Conservation (phyloP, 37 sponge, comb jelly and placozoan genomes). For the Oopsacas minuta region DNA sequence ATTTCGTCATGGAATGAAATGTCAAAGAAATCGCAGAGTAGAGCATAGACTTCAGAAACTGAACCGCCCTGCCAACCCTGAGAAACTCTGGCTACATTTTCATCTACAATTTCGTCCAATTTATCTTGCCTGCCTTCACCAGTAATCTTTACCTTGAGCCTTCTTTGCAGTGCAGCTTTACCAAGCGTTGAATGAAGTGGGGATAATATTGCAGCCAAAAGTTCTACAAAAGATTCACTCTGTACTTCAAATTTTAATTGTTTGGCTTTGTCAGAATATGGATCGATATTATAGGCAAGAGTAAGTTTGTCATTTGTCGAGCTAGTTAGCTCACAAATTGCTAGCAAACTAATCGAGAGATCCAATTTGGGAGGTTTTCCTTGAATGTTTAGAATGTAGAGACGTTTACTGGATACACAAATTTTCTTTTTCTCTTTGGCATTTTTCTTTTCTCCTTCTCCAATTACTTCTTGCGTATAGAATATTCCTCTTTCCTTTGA, state of each 20-base stretch:
- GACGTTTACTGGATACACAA: conserved; percentile 3
- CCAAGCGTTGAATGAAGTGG: neutral
- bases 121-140: neutral
- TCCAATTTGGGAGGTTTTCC: neutral
- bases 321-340: neutral
- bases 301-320: neutral
- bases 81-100: neutral
- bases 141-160: neutral
- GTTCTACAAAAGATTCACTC: neutral
- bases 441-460: conserved; percentile 1
- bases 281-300: neutral
- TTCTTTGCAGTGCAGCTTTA: neutral
- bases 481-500: neutral
- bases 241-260: neutral
- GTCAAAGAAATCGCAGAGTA: conserved; percentile 1
- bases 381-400: conserved; percentile 6
- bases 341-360: neutral
- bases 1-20: conserved; percentile 5
- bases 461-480: conserved; percentile 2
- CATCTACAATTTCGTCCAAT: neutral
- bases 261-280: neutral
- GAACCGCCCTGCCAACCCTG: neutral
- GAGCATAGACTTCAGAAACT: neutral
- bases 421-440: neutral
- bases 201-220: neutral